Percentiles rank a stretch among this genome's conserved stretches.
These are phyloP conservation scores for Conomelus anceps DNA, from an alignment of 2,888 invertebrate genomes.

Conservation along the genomic window DNA sequence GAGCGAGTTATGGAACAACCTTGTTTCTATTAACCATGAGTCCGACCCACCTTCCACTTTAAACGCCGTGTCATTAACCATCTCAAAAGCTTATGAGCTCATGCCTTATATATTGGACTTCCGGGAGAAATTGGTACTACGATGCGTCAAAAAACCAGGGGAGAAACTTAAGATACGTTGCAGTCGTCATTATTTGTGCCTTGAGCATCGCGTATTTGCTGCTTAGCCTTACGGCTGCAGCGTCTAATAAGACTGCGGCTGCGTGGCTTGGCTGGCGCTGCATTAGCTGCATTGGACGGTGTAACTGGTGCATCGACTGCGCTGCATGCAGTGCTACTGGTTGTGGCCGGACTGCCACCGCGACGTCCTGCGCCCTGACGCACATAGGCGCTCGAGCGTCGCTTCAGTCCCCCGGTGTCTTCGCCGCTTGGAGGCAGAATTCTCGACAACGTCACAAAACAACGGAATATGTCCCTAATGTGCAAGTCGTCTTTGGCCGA, in stretches of 20 bases:
- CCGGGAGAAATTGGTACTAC: no score
- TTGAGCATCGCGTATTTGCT: slow-evolving; percentile 66
- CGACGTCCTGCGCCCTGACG: slow-evolving; percentile 34
- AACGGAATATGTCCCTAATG: slow-evolving; percentile 72
- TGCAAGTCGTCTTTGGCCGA: slow-evolving; percentile 73
- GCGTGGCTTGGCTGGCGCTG: slow-evolving; percentile 49
- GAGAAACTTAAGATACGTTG: slow-evolving; percentile 54
- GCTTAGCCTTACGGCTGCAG: slow-evolving; percentile 70
- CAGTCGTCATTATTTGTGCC: slow-evolving; percentile 65
- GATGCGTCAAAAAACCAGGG: neutral
- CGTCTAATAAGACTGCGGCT: slow-evolving; percentile 71
- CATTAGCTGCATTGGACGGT: slow-evolving; percentile 45
- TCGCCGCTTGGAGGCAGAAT: slow-evolving; percentile 54
- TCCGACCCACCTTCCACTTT: no score
- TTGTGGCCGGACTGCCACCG: slow-evolving; percentile 42
- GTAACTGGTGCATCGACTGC: slow-evolving; percentile 37
- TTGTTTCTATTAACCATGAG: no score
- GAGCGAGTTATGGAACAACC: no score
- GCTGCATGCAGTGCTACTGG: neutral
- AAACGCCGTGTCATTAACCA: no score
- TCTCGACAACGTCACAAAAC: slow-evolving; percentile 67
- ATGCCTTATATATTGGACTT: neutral
- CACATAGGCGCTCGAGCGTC: slow-evolving; percentile 44
- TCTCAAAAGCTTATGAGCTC: neutral
- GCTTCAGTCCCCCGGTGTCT: slow-evolving; percentile 46